phyloP scores from a whole-genome alignment of 1,140 invertebrate species.

The Drosophila nasuta region DNA sequence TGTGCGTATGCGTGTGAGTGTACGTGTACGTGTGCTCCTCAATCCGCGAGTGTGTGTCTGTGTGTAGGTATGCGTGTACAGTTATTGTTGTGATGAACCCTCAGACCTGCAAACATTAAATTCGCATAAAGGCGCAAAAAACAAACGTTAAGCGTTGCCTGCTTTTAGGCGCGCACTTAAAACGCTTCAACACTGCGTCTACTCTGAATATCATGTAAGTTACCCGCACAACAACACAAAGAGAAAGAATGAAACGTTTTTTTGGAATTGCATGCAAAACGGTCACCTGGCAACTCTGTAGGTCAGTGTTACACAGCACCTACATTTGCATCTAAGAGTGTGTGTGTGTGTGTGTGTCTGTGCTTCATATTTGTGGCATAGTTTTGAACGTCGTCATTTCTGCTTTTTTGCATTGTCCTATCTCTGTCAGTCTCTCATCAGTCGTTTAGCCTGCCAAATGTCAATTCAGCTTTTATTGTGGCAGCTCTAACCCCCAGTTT shows the following conservation, averaged over 20 bases:
- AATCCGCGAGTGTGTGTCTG: not conserved
- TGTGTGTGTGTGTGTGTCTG: conserved; percentile 23
- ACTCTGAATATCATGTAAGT: conserved; percentile 26
- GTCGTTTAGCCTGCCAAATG: conserved; percentile 54
- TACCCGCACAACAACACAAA: conserved; percentile 10
- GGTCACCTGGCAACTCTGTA: conserved; percentile 63
- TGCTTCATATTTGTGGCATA: conserved; percentile 60
- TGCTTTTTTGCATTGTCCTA: conserved; percentile 12
- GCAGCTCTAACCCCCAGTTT: conserved; percentile 24
- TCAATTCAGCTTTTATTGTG: conserved; percentile 62
- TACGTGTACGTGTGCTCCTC: not conserved
- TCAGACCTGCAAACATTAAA: conserved; percentile 44
- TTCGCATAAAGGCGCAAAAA: conserved; percentile 49
- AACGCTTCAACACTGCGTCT: not conserved
- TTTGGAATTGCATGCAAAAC: conserved; percentile 24
- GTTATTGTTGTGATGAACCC: conserved; percentile 48
- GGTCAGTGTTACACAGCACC: conserved; percentile 71
- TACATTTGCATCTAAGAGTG: conserved; percentile 9
- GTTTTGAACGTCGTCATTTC: conserved; percentile 53
- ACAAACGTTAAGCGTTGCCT: conserved; percentile 41
- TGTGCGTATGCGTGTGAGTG: not conserved
- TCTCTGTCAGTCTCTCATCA: conserved; percentile 21
- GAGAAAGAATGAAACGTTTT: not conserved
- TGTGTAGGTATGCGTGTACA: conserved; percentile 6
- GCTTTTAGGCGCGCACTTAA: conserved; percentile 42